These are phyloP conservation scores for Drosophila gunungcola DNA, from an alignment of 1,140 invertebrate genomes.

Conservation along the genomic window DNA sequence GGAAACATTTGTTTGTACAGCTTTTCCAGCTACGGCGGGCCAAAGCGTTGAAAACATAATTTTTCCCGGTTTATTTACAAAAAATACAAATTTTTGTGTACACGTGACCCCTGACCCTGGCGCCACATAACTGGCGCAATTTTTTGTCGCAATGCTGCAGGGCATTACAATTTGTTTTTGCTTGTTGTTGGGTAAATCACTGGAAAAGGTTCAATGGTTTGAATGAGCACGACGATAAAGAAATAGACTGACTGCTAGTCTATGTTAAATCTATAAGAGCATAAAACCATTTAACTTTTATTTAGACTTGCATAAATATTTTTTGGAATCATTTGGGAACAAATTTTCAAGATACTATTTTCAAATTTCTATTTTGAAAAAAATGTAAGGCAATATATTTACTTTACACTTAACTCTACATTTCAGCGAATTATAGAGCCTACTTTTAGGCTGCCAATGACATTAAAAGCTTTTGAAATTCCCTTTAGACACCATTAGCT, in stretches of 20 bases:
- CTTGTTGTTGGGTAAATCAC: constrained; percentile 13
- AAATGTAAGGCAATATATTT: no score
- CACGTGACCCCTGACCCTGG: constrained; percentile 20
- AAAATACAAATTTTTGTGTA: constrained; percentile 21
- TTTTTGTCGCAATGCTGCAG: constrained; percentile 62
- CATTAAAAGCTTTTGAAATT: constrained; percentile 30
- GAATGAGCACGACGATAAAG: no score
- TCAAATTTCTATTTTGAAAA: no score
- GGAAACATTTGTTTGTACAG: constrained; percentile 78
- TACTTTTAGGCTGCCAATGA: constrained; percentile 19
- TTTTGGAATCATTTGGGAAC: no score
- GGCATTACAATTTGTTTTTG: constrained; percentile 54
- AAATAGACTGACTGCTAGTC: background rate
- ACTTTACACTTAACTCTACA: background rate
- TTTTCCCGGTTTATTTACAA: constrained; percentile 54
- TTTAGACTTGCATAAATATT: background rate
- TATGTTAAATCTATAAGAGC: background rate
- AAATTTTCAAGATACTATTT: background rate
- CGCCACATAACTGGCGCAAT: constrained; percentile 14
- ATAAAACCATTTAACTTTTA: background rate
- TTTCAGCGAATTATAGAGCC: background rate
- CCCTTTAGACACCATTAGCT: background rate
- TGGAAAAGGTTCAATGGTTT: background rate
- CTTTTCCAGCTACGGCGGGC: constrained; percentile 22
- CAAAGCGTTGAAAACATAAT: constrained; percentile 60